Evolutionary conservation across 1,140 invertebrate species (phyloP).

Genomic region (Lepidostoma basale): DNA sequence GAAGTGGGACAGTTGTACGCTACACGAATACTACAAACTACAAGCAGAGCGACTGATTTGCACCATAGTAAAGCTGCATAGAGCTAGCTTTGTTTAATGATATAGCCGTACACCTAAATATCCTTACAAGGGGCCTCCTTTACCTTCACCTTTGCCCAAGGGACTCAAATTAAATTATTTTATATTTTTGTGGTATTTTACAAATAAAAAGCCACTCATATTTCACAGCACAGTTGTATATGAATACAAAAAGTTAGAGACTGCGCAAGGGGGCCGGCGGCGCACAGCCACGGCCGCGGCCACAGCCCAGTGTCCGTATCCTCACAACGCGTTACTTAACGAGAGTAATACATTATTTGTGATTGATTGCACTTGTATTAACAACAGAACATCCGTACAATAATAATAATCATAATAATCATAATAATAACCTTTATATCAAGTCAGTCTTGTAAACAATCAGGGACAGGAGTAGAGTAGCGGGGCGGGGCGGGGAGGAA

Average conservation of each 20-base stretch:
- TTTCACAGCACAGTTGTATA: constrained; percentile 48
- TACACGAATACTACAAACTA: constrained; percentile 12
- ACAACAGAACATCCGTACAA: constrained; percentile 40
- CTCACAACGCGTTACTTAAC: constrained; percentile 43
- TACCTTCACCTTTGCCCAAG: too few relatives aligned
- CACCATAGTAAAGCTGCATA: constrained; percentile 40
- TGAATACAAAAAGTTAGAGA: constrained; percentile 44
- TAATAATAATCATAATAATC: constrained; percentile 43
- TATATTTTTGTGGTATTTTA: constrained; percentile 48
- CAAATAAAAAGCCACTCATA: constrained; percentile 48
- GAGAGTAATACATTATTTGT: constrained; percentile 44
- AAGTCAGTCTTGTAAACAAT: constrained; percentile 48
- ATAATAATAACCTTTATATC: constrained; percentile 44
- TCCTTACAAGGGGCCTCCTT: constrained; percentile 42
- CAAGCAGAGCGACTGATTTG: constrained; percentile 45
- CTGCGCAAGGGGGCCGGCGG: not conserved
- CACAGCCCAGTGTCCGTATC: constrained; percentile 30
- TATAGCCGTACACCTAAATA: constrained; percentile 40
- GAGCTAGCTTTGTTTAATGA: constrained; percentile 39
- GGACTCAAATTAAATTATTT: constrained; percentile 46
- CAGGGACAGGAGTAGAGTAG: constrained; percentile 41
- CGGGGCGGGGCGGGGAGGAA: not conserved
- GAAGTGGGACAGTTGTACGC: not conserved
- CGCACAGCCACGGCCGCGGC: not conserved
- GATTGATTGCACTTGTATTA: constrained; percentile 46